Conservation (phyloP, 2,113 vertebrate species). For the Uria aalge region DNA sequence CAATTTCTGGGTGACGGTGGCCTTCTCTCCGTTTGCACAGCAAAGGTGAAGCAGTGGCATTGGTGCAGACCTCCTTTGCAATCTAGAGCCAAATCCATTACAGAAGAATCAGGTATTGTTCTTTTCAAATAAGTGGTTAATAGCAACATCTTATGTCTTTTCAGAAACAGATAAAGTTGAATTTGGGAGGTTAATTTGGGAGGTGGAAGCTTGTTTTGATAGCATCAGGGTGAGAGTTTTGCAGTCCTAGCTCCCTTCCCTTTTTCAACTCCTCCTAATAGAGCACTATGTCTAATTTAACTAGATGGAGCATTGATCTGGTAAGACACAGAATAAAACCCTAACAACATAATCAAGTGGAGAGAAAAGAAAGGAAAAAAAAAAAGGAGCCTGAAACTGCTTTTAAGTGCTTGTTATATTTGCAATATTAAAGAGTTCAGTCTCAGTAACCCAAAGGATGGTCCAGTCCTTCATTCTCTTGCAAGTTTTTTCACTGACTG, state of each 20-base stretch:
- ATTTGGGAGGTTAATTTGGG: neutral
- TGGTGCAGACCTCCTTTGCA: neutral
- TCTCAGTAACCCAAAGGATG: neutral
- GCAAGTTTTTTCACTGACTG: neutral
- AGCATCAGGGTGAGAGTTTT: neutral
- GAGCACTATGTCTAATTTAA: neutral
- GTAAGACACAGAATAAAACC: neutral
- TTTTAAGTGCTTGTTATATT: neutral
- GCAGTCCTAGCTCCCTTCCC: neutral
- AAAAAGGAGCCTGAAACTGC: neutral
- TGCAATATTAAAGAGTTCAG: neutral
- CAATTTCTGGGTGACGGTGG: neutral
- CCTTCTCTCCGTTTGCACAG: neutral
- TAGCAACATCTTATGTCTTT: neutral
- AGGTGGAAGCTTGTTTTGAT: neutral
- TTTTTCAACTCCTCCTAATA: neutral
- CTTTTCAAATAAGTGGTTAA: neutral
- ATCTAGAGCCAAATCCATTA: neutral
- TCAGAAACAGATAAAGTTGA: neutral
- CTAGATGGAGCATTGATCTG: neutral
- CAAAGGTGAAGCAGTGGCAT: neutral
- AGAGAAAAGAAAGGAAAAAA: neutral
- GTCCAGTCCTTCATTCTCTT: neutral
- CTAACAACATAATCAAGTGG: neutral
- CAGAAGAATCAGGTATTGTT: neutral